A percentile compares a stretch with the other conserved stretches of the same genome.
Evolutionary conservation across 1,140 invertebrate species (phyloP).

Genomic region (Caenorhabditis latens): DNA sequence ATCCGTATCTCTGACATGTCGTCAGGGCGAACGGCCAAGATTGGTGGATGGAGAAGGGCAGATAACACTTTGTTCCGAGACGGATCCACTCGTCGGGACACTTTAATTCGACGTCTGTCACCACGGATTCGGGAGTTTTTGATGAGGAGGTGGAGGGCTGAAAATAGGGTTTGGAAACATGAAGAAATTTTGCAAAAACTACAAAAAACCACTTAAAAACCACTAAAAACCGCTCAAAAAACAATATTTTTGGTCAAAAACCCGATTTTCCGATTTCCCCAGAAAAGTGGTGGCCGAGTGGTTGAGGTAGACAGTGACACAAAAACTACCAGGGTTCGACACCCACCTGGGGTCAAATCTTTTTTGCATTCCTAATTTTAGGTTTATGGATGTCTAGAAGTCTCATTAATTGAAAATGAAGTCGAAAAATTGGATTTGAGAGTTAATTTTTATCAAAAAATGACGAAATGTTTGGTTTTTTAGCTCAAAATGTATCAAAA

Average conservation of each 20-base stretch:
- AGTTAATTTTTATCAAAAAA: neutral
- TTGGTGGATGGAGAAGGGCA: constrained; percentile 68
- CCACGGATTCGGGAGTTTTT: constrained; percentile 23
- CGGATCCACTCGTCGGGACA: constrained; percentile 76
- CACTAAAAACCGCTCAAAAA: too few species aligned
- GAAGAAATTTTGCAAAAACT: neutral
- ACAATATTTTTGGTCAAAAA: neutral
- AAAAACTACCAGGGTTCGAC: too few species aligned
- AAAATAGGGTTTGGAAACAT: neutral
- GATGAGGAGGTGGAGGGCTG: neutral
- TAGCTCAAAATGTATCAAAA: neutral
- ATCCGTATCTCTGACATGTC: constrained; percentile 72
- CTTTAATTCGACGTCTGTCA: constrained; percentile 68
- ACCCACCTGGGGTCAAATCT: too few species aligned
- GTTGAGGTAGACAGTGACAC: too few species aligned
- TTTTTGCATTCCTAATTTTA: too few species aligned
- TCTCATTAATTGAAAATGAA: too few species aligned
- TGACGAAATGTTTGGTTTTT: neutral
- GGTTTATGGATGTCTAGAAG: too few species aligned
- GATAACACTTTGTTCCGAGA: constrained; percentile 71
- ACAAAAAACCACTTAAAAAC: too few species aligned
- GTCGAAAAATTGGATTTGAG: too few species aligned
- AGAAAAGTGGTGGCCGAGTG: too few species aligned
- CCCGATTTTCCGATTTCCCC: too few species aligned
- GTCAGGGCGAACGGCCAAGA: constrained; percentile 76